A percentile compares a stretch with the other conserved stretches of the same genome.
These are phyloP conservation scores for Melinopterus prodromus DNA, from an alignment of 2,888 invertebrate genomes.

Conservation along the genomic window DNA sequence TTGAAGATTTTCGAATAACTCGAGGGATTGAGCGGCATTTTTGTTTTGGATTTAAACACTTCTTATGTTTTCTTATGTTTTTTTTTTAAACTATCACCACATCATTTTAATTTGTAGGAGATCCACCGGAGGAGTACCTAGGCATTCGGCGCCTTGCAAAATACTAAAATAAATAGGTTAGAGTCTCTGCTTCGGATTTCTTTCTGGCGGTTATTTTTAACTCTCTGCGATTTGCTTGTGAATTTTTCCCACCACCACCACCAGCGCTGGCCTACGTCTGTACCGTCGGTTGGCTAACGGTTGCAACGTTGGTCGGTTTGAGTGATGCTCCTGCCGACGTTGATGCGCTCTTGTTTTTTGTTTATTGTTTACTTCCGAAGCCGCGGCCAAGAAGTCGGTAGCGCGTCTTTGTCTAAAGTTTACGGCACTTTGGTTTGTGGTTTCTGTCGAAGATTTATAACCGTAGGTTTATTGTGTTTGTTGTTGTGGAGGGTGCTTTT, in stretches of 20 bases:
- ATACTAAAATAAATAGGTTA: constrained; percentile 35
- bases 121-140: constrained; percentile 27
- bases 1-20: constrained; percentile 38
- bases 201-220: constrained; percentile 24
- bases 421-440: no score
- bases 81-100: neutral
- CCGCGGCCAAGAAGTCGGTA: no score
- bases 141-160: constrained; percentile 31
- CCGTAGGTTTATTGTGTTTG: no score
- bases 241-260: neutral
- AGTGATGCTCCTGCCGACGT: neutral
- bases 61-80: neutral
- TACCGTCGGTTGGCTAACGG: neutral
- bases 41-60: constrained; percentile 15
- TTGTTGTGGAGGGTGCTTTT: no score
- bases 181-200: constrained; percentile 27
- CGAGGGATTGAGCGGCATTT: constrained; percentile 41
- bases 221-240: neutral
- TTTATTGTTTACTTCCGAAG: neutral
- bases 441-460: no score
- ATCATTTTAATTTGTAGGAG: neutral
- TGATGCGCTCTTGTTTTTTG: neutral
- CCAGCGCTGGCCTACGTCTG: neutral
- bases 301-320: neutral
- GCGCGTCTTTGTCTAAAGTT: no score